Evolutionary conservation across 1,140 invertebrate species (phyloP).

Genomic region (Drosophila hydei): DNA sequence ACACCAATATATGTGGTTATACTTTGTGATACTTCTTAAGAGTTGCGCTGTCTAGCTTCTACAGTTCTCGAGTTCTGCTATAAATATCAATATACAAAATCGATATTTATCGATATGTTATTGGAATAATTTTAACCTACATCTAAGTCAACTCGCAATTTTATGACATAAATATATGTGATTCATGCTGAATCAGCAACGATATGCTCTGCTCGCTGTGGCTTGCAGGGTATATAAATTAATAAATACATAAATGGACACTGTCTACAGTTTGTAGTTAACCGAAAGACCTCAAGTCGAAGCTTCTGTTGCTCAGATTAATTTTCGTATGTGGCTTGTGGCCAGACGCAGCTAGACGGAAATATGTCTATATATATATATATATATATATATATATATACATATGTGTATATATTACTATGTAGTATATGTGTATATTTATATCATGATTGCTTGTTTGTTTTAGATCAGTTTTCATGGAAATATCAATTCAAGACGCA

Average conservation of each 20-base stretch:
- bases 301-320: slow-evolving; percentile 5
- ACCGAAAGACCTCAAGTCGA: slow-evolving; percentile 1
- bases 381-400: too few relatives aligned
- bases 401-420: neutral
- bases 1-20: too few relatives aligned
- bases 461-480: slow-evolving; percentile 24
- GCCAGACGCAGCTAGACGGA: slow-evolving; percentile 1
- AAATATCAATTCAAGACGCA: slow-evolving; percentile 19
- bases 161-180: too few relatives aligned
- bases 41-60: too few relatives aligned
- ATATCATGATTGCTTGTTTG: neutral
- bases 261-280: slow-evolving; percentile 3
- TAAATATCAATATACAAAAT: neutral
- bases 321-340: slow-evolving; percentile 6
- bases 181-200: neutral
- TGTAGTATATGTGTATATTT: neutral
- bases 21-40: too few relatives aligned
- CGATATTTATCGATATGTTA: neutral
- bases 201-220: neutral
- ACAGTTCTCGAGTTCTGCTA: too few relatives aligned
- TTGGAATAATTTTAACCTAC: too few relatives aligned
- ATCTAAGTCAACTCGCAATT: neutral
- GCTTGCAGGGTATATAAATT: neutral
- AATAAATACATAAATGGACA: neutral
- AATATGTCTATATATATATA: neutral